Evolutionary conservation across 2,797 vertebrate genomes (phyloP), one percentile per base, ranked within the genome.

Genomic region (Mus minutoides): DNA sequence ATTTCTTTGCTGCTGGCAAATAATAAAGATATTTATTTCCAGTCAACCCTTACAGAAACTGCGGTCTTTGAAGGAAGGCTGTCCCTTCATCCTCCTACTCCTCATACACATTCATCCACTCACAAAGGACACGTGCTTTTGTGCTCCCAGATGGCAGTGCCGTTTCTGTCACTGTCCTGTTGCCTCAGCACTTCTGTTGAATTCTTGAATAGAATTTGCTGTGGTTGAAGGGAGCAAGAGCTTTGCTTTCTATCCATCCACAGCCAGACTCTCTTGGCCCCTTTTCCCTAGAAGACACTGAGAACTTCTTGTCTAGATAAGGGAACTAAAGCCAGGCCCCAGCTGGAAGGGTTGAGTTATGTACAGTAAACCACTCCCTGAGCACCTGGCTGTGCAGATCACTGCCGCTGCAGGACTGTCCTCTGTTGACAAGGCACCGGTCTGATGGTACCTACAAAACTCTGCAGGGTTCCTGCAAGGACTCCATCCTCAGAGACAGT

Each of bases 21-120:
- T 95, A 92, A 89, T 90, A 84, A 95, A 96, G 62, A 75, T 91
- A 88, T 71, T 96, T 96, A 88, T 93, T 97, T 93, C 78, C 24
- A 87, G 80, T 91, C 52, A 88, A 75, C 87, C 88, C 87, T 96
- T 96, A 1, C 92, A 96, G 93, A 84, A 71, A n/a, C 67, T 40
- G 31, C 62, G 40, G 49, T 80, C 85, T 94, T 93, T 85, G 92
- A 78, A 83, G 73, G 43, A 78, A 88, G 88, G 85, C 85, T 92
- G 54, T 96, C 85, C 52, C 94, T 91, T 90, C 80, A 21, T 19
- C 40, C 21, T 16, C 77, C 46, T 12, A 16, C 43, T 62, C 19
- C n/a, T 16, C 46, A 12, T 29, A 5, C 52, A 9, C 40, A 54
- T 49, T 43, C 37, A 12, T 14, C 88, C 40, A 16, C 60, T 95